A percentile compares a stretch with the other conserved stretches of the same genome.
These are phyloP conservation scores for Diuraphis noxia DNA, from an alignment of 1,140 invertebrate genomes.

Conservation along the genomic window DNA sequence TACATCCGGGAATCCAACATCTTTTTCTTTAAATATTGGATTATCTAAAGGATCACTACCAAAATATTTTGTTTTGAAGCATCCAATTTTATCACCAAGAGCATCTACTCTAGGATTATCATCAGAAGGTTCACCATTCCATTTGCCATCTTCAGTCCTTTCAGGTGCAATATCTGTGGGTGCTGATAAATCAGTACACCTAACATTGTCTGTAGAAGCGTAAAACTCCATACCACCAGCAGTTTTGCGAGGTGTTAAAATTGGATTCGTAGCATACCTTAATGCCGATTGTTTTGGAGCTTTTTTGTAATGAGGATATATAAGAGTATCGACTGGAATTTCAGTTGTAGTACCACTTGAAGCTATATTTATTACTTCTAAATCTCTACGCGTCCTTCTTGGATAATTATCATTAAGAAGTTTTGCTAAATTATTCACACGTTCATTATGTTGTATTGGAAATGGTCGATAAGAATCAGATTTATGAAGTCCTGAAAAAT, in stretches of 20 bases:
- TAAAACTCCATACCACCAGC: conserved; percentile 67
- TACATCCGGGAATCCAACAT: conserved; percentile 55
- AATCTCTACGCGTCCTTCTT: conserved; percentile 14
- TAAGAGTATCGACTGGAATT: conserved; percentile 58
- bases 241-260: conserved; percentile 62
- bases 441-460: conserved; percentile 51
- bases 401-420: conserved; percentile 54
- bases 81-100: conserved; percentile 74
- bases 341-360: conserved; percentile 54
- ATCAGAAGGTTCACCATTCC: conserved; percentile 56
- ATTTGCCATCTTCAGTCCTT: conserved; percentile 59
- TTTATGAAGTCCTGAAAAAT: conserved; percentile 55
- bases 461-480: conserved; percentile 27
- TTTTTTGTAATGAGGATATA: conserved; percentile 63
- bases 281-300: conserved; percentile 63
- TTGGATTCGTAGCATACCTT: conserved; percentile 66
- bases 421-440: conserved; percentile 55
- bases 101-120: conserved; percentile 61
- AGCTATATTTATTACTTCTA: conserved; percentile 52
- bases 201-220: conserved; percentile 62
- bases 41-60: conserved; percentile 74
- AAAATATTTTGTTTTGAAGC: conserved; percentile 74
- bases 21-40: conserved; percentile 71
- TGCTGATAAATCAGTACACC: conserved; percentile 61
- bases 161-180: conserved; percentile 60